Conservation (phyloP, 2,797 vertebrate species). For the Hipposideros larvatus region DNA sequence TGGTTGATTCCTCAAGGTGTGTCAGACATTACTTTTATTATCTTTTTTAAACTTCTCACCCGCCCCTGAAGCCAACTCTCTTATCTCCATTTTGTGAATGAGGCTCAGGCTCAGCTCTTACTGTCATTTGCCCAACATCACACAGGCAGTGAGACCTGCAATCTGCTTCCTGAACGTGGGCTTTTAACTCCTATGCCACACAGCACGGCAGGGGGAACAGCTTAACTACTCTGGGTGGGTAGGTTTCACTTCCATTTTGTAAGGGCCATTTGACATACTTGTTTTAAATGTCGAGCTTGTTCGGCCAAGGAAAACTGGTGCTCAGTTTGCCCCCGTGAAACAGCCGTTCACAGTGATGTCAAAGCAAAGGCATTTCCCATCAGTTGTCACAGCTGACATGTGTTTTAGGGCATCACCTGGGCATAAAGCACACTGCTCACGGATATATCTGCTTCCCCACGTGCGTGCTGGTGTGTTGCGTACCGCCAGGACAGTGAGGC, state of each 20-base stretch:
- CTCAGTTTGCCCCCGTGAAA: neutral
- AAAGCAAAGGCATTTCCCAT: neutral
- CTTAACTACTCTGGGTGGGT: neutral
- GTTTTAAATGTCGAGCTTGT: neutral
- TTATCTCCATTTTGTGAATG: neutral
- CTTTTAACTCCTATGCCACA: neutral
- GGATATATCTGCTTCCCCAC: neutral
- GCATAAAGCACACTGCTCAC: neutral
- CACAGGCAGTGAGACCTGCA: neutral
- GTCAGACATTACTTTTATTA: neutral
- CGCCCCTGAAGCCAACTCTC: neutral
- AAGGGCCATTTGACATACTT: neutral
- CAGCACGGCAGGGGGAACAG: neutral
- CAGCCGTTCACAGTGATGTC: too few relatives aligned
- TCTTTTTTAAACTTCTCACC: neutral
- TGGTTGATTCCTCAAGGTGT: neutral
- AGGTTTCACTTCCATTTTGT: neutral
- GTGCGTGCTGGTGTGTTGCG: neutral
- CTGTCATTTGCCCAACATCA: neutral
- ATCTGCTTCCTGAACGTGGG: neutral
- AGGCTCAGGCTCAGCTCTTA: neutral
- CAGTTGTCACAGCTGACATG: neutral
- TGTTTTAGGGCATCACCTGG: neutral
- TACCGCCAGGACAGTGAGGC: neutral
- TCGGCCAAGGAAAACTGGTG: neutral